Base-by-base conservation (phyloP, 1,140 invertebrate species). In the Trachymyrmex cornetzi region DNA sequence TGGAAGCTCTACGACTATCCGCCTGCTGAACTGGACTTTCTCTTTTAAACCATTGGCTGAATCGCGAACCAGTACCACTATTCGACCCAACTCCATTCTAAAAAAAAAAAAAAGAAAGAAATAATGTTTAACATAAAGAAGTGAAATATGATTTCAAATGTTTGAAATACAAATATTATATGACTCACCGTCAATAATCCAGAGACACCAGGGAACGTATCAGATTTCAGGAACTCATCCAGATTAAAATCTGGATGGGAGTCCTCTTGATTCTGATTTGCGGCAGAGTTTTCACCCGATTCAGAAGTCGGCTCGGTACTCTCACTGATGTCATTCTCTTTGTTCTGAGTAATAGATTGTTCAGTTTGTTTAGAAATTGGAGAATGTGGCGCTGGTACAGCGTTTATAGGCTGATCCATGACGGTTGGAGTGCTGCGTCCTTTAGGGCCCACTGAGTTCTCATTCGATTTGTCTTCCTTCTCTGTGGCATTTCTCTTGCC, bases 151-250 rank as follows among this genome's bases (percentile, higher is more conserved):
- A 67, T 27, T 61, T 80, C 3, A 44, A 6, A 80, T 22, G 53
- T 14, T 57, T 24, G 14, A 50, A 7, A 12, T 9, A 24, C 24
- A 38, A 61, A 84, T 44, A 55, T 63, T n/a, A n/a, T 11, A 74
- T 55, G 69, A 93, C 93, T 95, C 95, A 97, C 96, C 27, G 96
- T 96, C 30, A 97, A 92, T 11, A 97, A 92, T 30, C 96, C 96
- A 77, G 96, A 95, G 92, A 97, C 94, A 3, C 95, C 94, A 92
- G 96, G 96, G 84, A 97, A 96, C 86, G 96, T 95, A 82, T 97
- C 97, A 87, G 96, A 95, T 87, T 97, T 97, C 22, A 98, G 95
- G 90, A 98, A 97, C 44, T 97, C 97, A 88, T 98, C 97, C 81
- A 98, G 96, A 94, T 97, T 97, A 94, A 98, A 97, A 64, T 97